phyloP scores from a whole-genome alignment of 2,797 vertebrate genomes.

The Sebastes diploproa region DNA sequence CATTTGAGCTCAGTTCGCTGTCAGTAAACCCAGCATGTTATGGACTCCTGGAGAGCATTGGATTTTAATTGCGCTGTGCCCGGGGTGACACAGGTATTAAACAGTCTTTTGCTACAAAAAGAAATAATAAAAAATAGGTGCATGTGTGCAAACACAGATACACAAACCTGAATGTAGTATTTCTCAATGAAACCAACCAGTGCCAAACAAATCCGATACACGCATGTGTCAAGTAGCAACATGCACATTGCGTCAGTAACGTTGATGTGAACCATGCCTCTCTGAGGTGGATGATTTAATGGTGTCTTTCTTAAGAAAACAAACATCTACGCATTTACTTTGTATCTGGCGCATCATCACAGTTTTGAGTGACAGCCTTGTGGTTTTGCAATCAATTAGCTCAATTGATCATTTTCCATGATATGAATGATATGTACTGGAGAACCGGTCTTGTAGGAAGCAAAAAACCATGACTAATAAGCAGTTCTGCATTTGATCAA shows the following conservation, averaged over 20 bases:
- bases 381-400: not conserved
- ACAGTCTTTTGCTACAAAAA: slow-evolving; percentile 47
- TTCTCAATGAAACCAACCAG: slow-evolving; percentile 14
- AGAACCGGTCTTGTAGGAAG: not conserved
- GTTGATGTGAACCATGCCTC: not conserved
- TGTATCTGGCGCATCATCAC: not conserved
- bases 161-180: not conserved
- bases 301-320: not conserved
- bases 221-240: not conserved
- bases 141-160: slow-evolving; percentile 21
- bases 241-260: not conserved
- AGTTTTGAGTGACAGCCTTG: not conserved
- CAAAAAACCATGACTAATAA: slow-evolving; percentile 25
- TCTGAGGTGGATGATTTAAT: not conserved
- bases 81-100: slow-evolving; percentile 57
- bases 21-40: slow-evolving; percentile 64
- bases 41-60: slow-evolving; percentile 67
- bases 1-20: slow-evolving; percentile 55
- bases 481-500: slow-evolving; percentile 23
- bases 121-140: slow-evolving; percentile 23
- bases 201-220: not conserved
- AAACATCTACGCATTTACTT: not conserved
- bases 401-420: not conserved
- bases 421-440: slow-evolving; percentile 1
- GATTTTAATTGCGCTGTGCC: slow-evolving; percentile 71